phyloP scores from a whole-genome alignment of 2,888 invertebrate species.

The Polymixis flavicincta region DNA sequence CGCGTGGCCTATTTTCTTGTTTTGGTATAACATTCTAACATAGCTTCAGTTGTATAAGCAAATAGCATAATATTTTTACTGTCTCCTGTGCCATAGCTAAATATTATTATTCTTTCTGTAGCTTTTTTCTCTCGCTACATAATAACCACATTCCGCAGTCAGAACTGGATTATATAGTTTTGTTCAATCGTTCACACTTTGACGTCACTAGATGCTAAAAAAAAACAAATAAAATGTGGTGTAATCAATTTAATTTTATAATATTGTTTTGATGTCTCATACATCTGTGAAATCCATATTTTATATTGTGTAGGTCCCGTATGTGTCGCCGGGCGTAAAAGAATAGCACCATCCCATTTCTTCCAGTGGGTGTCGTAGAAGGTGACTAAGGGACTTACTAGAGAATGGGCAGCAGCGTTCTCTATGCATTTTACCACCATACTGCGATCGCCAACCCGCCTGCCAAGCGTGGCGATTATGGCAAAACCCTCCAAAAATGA shows the following conservation, averaged over 20 bases:
- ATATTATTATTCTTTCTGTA: constrained; percentile 5
- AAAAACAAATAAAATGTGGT: neutral
- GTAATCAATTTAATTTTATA: neutral
- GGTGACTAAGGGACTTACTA: too few relatives aligned
- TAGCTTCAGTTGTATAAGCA: neutral
- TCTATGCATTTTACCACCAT: too few relatives aligned
- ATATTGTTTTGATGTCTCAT: too few relatives aligned
- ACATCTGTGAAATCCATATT: neutral
- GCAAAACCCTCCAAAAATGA: too few relatives aligned
- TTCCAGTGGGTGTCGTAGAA: too few relatives aligned
- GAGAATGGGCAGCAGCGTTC: too few relatives aligned
- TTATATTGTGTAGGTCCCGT: too few relatives aligned
- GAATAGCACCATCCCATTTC: too few relatives aligned
- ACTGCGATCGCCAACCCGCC: too few relatives aligned
- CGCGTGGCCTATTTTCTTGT: constrained; percentile 1
- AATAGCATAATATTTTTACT: constrained; percentile 14
- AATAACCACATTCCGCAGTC: constrained; percentile 9
- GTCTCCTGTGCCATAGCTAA: neutral
- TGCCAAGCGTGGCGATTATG: too few relatives aligned
- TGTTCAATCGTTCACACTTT: neutral
- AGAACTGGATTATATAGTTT: neutral
- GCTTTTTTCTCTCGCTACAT: neutral
- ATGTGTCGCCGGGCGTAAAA: too few relatives aligned
- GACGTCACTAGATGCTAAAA: neutral
- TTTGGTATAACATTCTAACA: neutral